Base-by-base conservation (phyloP, 2,113 vertebrate species). In the Micromys minutus region DNA sequence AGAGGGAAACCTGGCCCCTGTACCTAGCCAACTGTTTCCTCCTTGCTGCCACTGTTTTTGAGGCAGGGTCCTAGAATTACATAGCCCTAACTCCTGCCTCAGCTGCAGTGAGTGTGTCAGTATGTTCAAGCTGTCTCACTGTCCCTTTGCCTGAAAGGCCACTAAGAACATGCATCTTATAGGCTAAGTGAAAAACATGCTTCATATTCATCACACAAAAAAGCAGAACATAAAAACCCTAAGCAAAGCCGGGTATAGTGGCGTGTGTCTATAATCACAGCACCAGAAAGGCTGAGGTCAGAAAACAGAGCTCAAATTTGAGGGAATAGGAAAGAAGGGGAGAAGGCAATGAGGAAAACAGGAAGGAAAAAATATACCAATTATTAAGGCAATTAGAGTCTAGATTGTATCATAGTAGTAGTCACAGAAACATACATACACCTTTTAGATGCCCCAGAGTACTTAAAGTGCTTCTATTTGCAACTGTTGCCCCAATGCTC, bases 171-270 rank as follows among this genome's bases (percentile, higher is more conserved):
- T 90, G 61, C 12, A 29, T 36, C 89, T 95, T 42, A 69, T 39
- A 77, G 87, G 15, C 57, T 80, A 63, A 50, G 52, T 42, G 47
- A 19, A 34, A 94, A 95, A 45, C 52, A 67, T 31, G 5, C 8
- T 91, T 91, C 52, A 77, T n/a, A 72, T 3, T 84, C 34, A 93
- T 26, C 71, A 87, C 47, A 92, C 29, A 88, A 67, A 87, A 93
- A 86, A 47, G 59, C 21, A 76, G 72, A n/a, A 83, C 26, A 63
- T 5, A 81, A 93, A 86, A 89, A 67, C 7, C 12, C 59, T 65
- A 5, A 50, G 19, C 26, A 50, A 67, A 86, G 65, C 47, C 29
- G 50, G 50, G 86, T 17, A 7, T 10, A 13, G 47, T 47, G 17
- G 24, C 47, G 12, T 13, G 74, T n/a, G 24, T 34, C 47, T 71